Evolutionary conservation across 2,888 invertebrate genomes (phyloP), one percentile per base, ranked within the genome.

Genomic region (Diarsia brunnea): DNA sequence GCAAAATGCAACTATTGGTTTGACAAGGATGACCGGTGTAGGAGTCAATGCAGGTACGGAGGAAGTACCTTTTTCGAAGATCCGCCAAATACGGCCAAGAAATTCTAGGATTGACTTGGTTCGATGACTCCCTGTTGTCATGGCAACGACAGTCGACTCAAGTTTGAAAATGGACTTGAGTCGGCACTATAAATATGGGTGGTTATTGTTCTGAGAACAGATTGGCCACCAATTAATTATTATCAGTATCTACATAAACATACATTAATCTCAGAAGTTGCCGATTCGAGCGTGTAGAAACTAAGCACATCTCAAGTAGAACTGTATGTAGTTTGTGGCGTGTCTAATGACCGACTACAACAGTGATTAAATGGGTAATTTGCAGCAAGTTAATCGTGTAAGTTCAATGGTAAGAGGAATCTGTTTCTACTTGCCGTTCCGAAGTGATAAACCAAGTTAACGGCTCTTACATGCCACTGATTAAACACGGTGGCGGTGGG

Each of bases 311-410:
- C 58, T 63, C n/a, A 60, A 65, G 45, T 80, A 51, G 61, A 69
- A 75, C 64, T 58, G 64, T 75, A 5, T 45, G 38, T 27, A 70
- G 49, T 75, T 72, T 45, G 64, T 71, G 51, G 55, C 79, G 73
- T 53, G 70, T 65, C 78, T 87, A 87, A 85, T 84, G 75, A 61
- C 78, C 49, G n/a, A 65, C 27, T 73, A 73, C 65, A 65, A 74
- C 38, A 72, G 71, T 70, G 65, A 78, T 84, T 81, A 81, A 82
- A 77, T 73, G 68, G 63, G 75, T 82, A 76, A 78, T 84, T 78
- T 66, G 49, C 73, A 74, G 49, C 63, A 73, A 24, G 65, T 74
- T 75, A 75, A 79, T 84, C 71, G 75, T 60, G 75, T 63, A 75
- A 85, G 69, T 84, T 84, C 73, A 69, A 73, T 77, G 24, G 43